Base-by-base conservation (phyloP, 2,888 invertebrate genomes). In the Agonopterix subpropinquella region DNA sequence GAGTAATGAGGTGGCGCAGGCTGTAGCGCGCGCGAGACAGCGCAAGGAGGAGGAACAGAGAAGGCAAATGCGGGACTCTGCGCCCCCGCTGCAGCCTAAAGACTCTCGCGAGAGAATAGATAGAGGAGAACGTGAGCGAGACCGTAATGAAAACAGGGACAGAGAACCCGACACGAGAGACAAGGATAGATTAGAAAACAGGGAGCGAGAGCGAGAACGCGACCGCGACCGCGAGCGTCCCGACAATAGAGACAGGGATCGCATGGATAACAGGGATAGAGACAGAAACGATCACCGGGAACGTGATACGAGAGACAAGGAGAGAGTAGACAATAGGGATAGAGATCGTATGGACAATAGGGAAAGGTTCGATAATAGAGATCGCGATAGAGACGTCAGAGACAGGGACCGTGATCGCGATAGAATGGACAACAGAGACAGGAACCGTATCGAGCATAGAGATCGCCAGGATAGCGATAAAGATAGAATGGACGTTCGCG, bases 21-120 rank as follows among this genome's bases (percentile, higher is more conserved):
- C 94, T 1, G 94, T 96, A 11, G 96, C 95, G 59, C 90, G 96
- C 35, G 96, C 96, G 0, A 92, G 94, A 49, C 94, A 94, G 69
- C 91, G 95, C 35, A 94, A 96, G 63, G 96, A 96, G 67, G 96
- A 97, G 67, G 97, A 96, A 69, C 96, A 97, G 67, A 93, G 96
- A 54, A 91, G 94, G 28, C 86, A 87, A 53, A 89, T 71, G 78
- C 70, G 80, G 0, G 82, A 83, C 46, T 77, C 61, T 59, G 79
- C 64, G 65, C 80, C 61, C 57, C 80, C 70, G 44, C 55, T 62
- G 18, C 70, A 63, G 41, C 53, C 63, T 13, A 77, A 81, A 53
- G 81, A 82, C 44, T 54, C 54, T 36, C 75, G 79, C 37, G 77
- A 80, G 43, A 68, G 70, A 44, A 52, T 54, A 13, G 67, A 66